Evolutionary conservation across 2,888 invertebrate genomes (phyloP).

Genomic region (Nomada goodeniana): DNA sequence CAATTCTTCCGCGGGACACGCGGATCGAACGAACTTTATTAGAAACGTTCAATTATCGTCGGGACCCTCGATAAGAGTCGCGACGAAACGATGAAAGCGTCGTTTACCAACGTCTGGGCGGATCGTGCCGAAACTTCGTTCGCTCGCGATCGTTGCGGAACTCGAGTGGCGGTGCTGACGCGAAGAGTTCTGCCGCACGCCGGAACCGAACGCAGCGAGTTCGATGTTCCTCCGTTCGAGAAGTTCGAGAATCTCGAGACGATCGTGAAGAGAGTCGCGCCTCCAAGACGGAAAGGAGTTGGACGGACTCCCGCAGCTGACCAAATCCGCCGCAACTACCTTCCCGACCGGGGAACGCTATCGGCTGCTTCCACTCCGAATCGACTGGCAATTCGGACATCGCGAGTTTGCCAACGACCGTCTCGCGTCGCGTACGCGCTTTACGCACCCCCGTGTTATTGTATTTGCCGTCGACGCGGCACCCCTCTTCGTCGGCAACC

Average conservation of each 20-base stretch:
- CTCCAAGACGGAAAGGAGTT: constrained; percentile 86
- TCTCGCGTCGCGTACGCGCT: too few relatives aligned
- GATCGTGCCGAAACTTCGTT: too few relatives aligned
- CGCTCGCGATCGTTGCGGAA: too few relatives aligned
- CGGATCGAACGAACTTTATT: too few relatives aligned
- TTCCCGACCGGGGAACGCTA: constrained; percentile 85
- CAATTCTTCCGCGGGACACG: too few relatives aligned
- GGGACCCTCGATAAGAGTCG: constrained; percentile 8
- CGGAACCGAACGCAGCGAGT: too few relatives aligned
- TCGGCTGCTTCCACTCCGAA: constrained; percentile 15
- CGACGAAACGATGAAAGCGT: constrained; percentile 6
- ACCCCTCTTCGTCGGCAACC: not conserved
- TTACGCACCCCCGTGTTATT: not conserved
- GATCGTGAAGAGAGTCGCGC: constrained; percentile 69
- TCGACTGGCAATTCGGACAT: not conserved
- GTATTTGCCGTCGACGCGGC: constrained; percentile 1
- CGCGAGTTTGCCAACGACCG: not conserved
- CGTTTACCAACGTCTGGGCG: too few relatives aligned
- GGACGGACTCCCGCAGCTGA: constrained; percentile 85
- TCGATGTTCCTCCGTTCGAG: too few relatives aligned
- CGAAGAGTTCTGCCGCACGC: too few relatives aligned
- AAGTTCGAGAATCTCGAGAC: constrained; percentile 44
- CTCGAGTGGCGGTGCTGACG: too few relatives aligned
- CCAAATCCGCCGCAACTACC: constrained; percentile 88
- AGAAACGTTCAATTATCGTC: too few relatives aligned